Percentiles rank a stretch among this genome's conserved stretches.
Conservation (phyloP, 1,140 invertebrate species). For the Parapsyche elsis region DNA sequence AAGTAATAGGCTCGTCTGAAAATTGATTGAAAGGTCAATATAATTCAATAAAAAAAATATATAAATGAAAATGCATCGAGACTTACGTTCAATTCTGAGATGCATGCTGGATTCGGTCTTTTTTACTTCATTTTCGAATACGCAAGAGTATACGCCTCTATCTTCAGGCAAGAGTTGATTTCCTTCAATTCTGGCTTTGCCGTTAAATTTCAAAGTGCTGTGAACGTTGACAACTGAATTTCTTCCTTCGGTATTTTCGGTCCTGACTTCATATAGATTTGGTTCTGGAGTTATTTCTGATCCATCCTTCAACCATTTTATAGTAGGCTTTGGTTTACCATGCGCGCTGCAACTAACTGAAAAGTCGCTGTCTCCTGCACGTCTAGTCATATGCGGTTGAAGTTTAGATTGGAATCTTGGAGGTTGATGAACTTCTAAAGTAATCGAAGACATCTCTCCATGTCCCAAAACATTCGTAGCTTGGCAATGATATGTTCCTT, state of each 20-base stretch:
- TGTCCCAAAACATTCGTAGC: conserved; percentile 89
- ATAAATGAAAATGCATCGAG: neutral
- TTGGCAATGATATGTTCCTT: conserved; percentile 90
- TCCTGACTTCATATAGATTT: conserved; percentile 83
- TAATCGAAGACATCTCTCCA: conserved; percentile 83
- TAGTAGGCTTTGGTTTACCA: conserved; percentile 85
- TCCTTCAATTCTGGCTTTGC: conserved; percentile 76
- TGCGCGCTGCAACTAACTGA: conserved; percentile 84
- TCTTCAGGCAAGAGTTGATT: conserved; percentile 85
- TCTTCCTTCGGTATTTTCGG: conserved; percentile 77
- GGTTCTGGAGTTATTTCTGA: conserved; percentile 79
- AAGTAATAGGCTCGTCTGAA: conserved; percentile 84
- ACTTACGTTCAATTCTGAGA: conserved; percentile 88
- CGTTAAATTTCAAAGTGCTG: conserved; percentile 83
- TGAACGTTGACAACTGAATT: conserved; percentile 84
- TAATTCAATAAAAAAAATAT: neutral
- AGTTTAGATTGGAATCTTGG: conserved; percentile 85
- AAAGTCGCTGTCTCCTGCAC: conserved; percentile 84
- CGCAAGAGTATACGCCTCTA: conserved; percentile 87
- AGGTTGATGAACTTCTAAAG: conserved; percentile 86
- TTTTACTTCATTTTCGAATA: conserved; percentile 91
- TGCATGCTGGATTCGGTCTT: conserved; percentile 88
- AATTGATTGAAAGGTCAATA: conserved; percentile 54
- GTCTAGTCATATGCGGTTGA: conserved; percentile 82
- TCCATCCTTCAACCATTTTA: conserved; percentile 89